phyloP scores from a whole-genome alignment of 2,797 vertebrate species.

The Cuculus canorus region DNA sequence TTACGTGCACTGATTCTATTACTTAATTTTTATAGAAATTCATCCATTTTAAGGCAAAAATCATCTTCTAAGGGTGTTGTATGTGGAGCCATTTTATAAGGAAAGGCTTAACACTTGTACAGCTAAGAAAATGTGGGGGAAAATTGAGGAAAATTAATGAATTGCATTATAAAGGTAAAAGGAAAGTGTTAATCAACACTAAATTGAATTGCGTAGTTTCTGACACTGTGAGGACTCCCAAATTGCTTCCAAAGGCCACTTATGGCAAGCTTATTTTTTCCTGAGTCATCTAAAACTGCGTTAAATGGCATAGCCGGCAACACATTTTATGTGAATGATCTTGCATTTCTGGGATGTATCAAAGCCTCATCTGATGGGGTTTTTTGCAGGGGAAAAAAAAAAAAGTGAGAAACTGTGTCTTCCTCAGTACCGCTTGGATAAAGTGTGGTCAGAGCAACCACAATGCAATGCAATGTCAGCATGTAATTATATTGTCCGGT shows the following conservation, averaged over 20 bases:
- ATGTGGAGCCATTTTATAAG: background rate
- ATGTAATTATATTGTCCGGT: background rate
- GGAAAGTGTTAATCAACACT: background rate
- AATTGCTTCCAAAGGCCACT: slow-evolving; percentile 24
- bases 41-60: background rate
- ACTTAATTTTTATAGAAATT: background rate
- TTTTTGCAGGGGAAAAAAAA: no score
- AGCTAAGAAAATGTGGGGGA: background rate
- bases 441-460: background rate
- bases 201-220: background rate
- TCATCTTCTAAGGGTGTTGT: fast-evolving
- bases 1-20: background rate
- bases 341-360: background rate
- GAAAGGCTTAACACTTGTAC: background rate
- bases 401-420: background rate
- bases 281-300: slow-evolving; percentile 9
- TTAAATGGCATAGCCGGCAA: background rate
- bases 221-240: background rate
- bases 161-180: background rate
- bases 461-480: fast-evolving
- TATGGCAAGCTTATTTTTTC: background rate
- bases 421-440: background rate
- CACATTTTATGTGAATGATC: background rate
- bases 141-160: background rate
- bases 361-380: background rate